Percentiles rank a stretch among this genome's conserved stretches.
These are phyloP conservation scores for Pristionchus arcanus DNA, from an alignment of 2,888 invertebrate genomes.

Conservation along the genomic window DNA sequence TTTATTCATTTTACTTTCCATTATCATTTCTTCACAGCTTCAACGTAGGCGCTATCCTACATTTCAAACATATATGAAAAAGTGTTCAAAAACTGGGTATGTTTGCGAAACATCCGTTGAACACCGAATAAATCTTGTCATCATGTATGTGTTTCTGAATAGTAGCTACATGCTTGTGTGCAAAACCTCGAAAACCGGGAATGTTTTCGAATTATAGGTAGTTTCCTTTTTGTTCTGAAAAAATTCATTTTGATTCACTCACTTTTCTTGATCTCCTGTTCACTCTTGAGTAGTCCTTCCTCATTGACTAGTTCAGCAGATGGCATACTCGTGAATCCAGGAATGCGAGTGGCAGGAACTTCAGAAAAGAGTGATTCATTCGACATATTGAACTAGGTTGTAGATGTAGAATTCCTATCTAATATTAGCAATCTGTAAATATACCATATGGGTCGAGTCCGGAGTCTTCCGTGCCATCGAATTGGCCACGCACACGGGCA, in stretches of 20 bases:
- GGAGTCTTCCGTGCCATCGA: conserved; percentile 72
- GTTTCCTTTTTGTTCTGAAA: neutral
- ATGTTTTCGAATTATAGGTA: too few relatives aligned
- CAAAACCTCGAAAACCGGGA: too few relatives aligned
- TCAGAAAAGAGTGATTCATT: neutral
- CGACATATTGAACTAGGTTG: neutral
- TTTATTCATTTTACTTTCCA: neutral
- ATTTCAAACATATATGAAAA: too few relatives aligned
- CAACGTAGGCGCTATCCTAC: neutral
- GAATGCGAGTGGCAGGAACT: conserved; percentile 65
- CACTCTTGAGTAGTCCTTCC: conserved; percentile 62
- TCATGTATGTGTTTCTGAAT: too few relatives aligned
- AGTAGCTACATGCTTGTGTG: too few relatives aligned
- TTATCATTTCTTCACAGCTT: neutral
- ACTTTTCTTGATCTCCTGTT: conserved; percentile 59
- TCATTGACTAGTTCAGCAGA: conserved; percentile 63
- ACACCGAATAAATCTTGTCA: too few relatives aligned
- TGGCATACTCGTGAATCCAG: conserved; percentile 70
- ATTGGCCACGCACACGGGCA: conserved; percentile 71
- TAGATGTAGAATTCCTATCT: neutral
- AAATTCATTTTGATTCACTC: neutral
- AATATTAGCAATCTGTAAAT: neutral
- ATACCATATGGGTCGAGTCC: conserved; percentile 66
- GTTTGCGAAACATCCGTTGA: too few relatives aligned
- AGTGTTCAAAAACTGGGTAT: too few relatives aligned